Evolutionary conservation across 2,888 invertebrate genomes (phyloP).

Genomic region (Pammene fasciana): DNA sequence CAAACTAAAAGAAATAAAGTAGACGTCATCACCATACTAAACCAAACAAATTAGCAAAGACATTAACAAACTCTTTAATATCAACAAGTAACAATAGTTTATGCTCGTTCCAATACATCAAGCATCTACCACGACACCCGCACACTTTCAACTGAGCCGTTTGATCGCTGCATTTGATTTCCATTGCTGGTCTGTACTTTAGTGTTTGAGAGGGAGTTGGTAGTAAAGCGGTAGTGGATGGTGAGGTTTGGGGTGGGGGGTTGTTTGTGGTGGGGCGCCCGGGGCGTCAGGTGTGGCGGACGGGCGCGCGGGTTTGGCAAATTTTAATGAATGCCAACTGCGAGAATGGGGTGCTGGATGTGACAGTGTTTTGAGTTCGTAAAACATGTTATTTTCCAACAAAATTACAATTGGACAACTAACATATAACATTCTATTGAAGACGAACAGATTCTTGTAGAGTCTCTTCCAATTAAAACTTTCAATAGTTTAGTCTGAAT

Average conservation of each 20-base stretch:
- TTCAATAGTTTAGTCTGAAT: too few species aligned
- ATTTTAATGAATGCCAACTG: conserved; percentile 74
- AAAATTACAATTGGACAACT: too few species aligned
- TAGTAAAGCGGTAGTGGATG: conserved; percentile 18
- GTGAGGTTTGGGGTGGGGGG: conserved; percentile 1
- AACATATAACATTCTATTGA: too few species aligned
- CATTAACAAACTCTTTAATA: conserved; percentile 39
- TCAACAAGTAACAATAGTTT: conserved; percentile 36
- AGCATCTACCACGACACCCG: conserved; percentile 1
- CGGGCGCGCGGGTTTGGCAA: conserved; percentile 61
- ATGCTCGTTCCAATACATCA: conserved; percentile 33
- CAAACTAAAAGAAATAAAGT: too few species aligned
- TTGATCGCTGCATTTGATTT: not conserved
- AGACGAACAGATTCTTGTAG: too few species aligned
- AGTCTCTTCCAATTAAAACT: too few species aligned
- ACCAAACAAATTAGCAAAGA: conserved; percentile 25
- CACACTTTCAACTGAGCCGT: not conserved
- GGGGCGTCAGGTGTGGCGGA: conserved; percentile 60
- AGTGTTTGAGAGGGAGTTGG: not conserved
- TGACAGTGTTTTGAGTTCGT: conserved; percentile 41
- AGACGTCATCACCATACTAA: not conserved
- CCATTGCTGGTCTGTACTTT: not conserved
- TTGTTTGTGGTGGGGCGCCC: conserved; percentile 43
- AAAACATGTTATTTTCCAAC: too few species aligned
- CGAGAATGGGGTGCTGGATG: conserved; percentile 56